phyloP scores from a whole-genome alignment of 1,140 invertebrate genomes.

The Meloidogyne floridensis region DNA sequence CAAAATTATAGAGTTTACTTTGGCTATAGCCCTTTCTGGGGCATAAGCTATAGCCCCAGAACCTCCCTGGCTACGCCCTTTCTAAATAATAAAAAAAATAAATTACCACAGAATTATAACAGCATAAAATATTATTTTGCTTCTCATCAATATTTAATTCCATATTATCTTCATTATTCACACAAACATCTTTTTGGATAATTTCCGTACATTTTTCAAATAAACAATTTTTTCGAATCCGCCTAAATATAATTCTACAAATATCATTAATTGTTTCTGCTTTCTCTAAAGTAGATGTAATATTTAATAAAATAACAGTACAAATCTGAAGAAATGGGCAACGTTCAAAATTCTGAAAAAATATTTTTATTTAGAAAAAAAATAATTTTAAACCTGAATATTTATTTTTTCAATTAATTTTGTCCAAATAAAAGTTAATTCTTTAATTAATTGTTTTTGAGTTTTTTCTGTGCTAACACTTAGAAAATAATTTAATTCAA shows the following conservation, averaged over 20 bases:
- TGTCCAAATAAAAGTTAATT: neutral
- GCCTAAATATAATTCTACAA: neutral
- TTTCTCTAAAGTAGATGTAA: neutral
- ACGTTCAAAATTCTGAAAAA: neutral
- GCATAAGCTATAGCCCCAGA: too few relatives aligned
- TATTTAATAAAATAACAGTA: neutral
- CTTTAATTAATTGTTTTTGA: neutral
- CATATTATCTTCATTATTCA: neutral
- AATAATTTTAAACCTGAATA: neutral
- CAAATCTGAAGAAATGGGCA: neutral
- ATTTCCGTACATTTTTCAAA: neutral
- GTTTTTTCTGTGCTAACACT: neutral
- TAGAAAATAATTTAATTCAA: neutral
- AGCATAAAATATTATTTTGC: neutral
- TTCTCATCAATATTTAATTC: neutral
- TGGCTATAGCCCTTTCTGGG: too few relatives aligned
- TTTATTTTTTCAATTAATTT: neutral
- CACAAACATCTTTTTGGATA: neutral
- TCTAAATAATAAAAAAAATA: neutral
- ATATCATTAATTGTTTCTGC: neutral
- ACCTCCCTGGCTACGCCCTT: too few relatives aligned
- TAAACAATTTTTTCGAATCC: neutral
- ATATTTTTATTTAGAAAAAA: neutral
- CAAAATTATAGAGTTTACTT: too few relatives aligned
- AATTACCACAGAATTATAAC: neutral